These are phyloP conservation scores for Chromoteleia sp. DNA, from an alignment of 2,888 invertebrate genomes.

Conservation along the genomic window DNA sequence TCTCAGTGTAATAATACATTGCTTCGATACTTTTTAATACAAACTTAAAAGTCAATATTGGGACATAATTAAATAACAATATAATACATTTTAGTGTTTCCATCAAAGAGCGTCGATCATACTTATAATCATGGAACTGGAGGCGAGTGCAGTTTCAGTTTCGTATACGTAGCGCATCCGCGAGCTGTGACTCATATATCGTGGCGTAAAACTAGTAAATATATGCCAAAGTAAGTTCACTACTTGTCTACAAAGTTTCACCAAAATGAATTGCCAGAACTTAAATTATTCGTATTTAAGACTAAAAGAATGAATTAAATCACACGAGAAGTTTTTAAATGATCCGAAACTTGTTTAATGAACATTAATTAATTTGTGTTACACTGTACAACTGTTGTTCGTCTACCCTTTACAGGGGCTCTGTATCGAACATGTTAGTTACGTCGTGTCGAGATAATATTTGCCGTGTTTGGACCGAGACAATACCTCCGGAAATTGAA, in stretches of 20 bases:
- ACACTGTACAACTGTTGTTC: neutral
- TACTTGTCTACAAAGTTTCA: neutral
- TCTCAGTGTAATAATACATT: too few species aligned
- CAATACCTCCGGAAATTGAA: slow-evolving; percentile 96
- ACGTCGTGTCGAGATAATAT: slow-evolving; percentile 99
- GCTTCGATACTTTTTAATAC: too few species aligned
- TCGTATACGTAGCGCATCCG: slow-evolving; percentile 98
- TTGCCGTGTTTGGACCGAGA: slow-evolving; percentile 99
- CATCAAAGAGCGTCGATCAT: slow-evolving; percentile 89
- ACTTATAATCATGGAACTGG: slow-evolving; percentile 83
- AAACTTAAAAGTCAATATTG: too few species aligned
- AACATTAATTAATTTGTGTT: too few species aligned
- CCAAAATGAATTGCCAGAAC: neutral
- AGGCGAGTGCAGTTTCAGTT: slow-evolving; percentile 92
- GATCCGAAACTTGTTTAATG: too few species aligned
- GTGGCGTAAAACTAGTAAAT: slow-evolving; percentile 99
- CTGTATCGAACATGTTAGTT: slow-evolving; percentile 98
- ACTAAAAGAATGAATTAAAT: neutral
- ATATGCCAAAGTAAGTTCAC: slow-evolving; percentile 98
- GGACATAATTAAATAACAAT: slow-evolving; percentile 8
- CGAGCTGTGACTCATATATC: slow-evolving; percentile 98
- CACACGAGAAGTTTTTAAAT: too few species aligned
- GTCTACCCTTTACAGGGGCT: slow-evolving; percentile 88
- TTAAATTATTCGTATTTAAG: too few species aligned
- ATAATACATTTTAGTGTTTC: slow-evolving; percentile 88